Evolutionary conservation across 2,888 invertebrate genomes (phyloP).

Genomic region (Platycheirus rosarum): DNA sequence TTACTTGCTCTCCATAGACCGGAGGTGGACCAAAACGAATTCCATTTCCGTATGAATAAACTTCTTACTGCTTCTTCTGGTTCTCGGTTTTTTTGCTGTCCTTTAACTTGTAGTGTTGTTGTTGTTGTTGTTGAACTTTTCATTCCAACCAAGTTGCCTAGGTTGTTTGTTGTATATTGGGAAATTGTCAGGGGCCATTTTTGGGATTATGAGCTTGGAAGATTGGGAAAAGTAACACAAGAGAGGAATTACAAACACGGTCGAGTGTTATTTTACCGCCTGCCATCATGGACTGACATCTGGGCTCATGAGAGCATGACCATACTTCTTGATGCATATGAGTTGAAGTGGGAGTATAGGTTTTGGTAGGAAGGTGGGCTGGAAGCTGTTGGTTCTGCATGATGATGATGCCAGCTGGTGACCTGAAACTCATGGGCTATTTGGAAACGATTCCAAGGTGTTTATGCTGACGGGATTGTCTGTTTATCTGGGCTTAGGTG

Average conservation of each 20-base stretch:
- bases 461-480: slow-evolving; percentile 53
- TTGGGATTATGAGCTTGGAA: slow-evolving; percentile 63
- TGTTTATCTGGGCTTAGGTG: slow-evolving; percentile 19
- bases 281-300: slow-evolving; percentile 8
- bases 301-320: slow-evolving; percentile 28
- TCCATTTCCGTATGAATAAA: slow-evolving; percentile 27
- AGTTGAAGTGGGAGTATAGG: slow-evolving; percentile 38
- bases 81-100: neutral
- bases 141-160: neutral
- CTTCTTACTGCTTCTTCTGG: neutral
- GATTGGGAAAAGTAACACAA: slow-evolving; percentile 33
- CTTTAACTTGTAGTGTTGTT: too few relatives aligned
- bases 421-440: slow-evolving; percentile 50
- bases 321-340: slow-evolving; percentile 14
- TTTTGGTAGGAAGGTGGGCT: neutral
- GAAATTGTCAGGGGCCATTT: slow-evolving; percentile 58
- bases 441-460: slow-evolving; percentile 55
- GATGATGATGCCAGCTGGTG: neutral
- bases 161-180: slow-evolving; percentile 46
- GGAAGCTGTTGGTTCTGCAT: slow-evolving; percentile 3
- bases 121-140: neutral
- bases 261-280: slow-evolving; percentile 39
- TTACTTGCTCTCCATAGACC: slow-evolving; percentile 54
- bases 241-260: slow-evolving; percentile 57
- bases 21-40: slow-evolving; percentile 43